Evolutionary conservation across 2,797 vertebrate species (phyloP).

Genomic region (Alosa sapidissima): DNA sequence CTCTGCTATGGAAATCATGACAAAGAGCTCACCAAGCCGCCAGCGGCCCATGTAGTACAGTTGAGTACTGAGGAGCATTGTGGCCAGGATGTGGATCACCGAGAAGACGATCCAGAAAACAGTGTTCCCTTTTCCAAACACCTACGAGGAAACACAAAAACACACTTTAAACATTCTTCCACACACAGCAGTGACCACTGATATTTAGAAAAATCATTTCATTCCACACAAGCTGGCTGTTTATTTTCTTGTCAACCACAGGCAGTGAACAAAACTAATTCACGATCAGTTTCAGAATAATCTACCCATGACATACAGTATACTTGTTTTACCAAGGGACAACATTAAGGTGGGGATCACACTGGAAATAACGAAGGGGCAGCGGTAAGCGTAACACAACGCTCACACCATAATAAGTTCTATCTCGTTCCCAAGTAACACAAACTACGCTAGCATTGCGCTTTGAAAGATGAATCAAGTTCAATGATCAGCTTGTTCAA

Average conservation of each 20-base stretch:
- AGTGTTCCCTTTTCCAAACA: constrained; percentile 90
- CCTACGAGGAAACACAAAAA: constrained; percentile 68
- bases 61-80: constrained; percentile 92
- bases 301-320: not conserved
- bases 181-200: not conserved
- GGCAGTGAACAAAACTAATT: not conserved
- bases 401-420: no score
- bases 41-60: constrained; percentile 98
- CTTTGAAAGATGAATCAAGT: no score
- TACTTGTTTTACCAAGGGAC: not conserved
- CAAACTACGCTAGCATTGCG: no score
- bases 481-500: no score
- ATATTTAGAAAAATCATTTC: not conserved
- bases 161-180: not conserved
- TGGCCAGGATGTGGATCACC: constrained; percentile 90
- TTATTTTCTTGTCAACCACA: not conserved
- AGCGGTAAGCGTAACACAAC: no score
- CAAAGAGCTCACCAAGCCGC: constrained; percentile 77
- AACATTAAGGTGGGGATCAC: not conserved
- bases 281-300: not conserved
- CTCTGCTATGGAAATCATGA: not conserved
- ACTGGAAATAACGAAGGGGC: no score
- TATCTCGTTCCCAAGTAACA: no score
- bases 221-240: not conserved
- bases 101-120: constrained; percentile 95